Conservation (phyloP, 2,888 invertebrate species). For the Bimastos eiseni region DNA sequence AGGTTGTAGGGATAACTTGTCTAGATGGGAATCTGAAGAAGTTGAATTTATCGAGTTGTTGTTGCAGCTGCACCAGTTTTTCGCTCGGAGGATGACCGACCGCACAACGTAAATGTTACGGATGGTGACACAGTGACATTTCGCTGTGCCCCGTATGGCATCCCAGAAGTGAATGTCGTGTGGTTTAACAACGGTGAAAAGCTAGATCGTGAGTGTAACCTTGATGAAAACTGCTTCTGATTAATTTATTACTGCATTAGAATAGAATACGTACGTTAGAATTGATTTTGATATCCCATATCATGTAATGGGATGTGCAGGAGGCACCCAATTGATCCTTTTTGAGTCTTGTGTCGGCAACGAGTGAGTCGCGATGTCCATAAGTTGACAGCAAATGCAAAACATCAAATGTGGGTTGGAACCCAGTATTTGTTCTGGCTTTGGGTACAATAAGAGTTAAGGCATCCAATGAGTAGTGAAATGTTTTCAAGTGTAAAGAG, state of each 20-base stretch:
- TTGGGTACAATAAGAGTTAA: background rate
- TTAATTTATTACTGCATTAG: background rate
- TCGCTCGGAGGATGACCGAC: background rate
- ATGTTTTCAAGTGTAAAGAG: background rate
- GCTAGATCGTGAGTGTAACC: slow-evolving; percentile 15
- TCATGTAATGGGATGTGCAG: background rate
- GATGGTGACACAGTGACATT: slow-evolving; percentile 37
- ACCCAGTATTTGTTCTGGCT: background rate
- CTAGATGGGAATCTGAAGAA: background rate
- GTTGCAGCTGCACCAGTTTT: slow-evolving; percentile 21
- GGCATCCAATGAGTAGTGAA: background rate
- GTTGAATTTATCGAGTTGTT: background rate
- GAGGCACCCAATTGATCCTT: background rate
- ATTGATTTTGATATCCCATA: background rate
- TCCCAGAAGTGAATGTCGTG: slow-evolving; percentile 24
- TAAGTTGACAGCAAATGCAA: background rate
- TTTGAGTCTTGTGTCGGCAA: background rate
- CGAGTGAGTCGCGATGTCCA: background rate
- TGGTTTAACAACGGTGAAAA: slow-evolving; percentile 27
- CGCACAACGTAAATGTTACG: slow-evolving; percentile 38
- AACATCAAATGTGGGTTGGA: background rate
- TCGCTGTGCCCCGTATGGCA: slow-evolving; percentile 28
- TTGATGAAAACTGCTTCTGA: background rate
- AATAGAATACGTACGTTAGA: no score
- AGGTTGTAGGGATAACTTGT: background rate